Evolutionary conservation across 2,113 vertebrate species (phyloP).

Genomic region (Dasyornis broadbenti): DNA sequence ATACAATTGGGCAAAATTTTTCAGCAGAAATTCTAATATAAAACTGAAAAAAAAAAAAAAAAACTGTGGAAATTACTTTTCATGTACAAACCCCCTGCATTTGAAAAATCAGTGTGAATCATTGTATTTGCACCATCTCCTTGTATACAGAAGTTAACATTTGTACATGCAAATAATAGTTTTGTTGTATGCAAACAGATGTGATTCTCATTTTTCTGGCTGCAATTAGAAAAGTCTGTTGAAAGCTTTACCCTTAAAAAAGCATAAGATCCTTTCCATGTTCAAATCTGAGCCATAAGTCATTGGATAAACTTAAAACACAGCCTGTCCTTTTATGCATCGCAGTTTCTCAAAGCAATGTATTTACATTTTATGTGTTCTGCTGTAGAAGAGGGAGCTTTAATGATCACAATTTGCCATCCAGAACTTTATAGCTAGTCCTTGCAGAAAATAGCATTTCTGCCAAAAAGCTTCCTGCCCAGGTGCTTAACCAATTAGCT

Average conservation of each 20-base stretch:
- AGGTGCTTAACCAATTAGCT: conserved; percentile 83
- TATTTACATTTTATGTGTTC: conserved; percentile 64
- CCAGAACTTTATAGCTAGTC: conserved; percentile 75
- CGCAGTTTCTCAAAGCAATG: conserved; percentile 52
- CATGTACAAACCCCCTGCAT: not conserved
- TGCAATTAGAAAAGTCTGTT: conserved; percentile 52
- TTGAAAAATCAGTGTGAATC: not conserved
- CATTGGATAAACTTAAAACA: conserved; percentile 59
- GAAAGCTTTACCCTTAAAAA: conserved; percentile 55
- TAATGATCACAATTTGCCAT: conserved; percentile 80
- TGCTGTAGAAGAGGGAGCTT: conserved; percentile 69
- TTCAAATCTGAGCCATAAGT: conserved; percentile 56
- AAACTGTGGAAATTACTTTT: not conserved
- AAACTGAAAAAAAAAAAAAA: not conserved
- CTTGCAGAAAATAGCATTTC: conserved; percentile 75
- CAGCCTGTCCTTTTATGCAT: conserved; percentile 30
- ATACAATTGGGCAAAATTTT: not conserved
- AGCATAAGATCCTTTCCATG: conserved; percentile 39
- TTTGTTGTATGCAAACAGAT: conserved; percentile 32
- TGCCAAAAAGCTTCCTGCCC: conserved; percentile 78
- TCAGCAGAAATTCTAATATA: not conserved
- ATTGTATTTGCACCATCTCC: not conserved
- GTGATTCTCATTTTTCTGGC: conserved; percentile 53
- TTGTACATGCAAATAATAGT: conserved; percentile 9
- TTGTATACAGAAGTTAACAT: not conserved